Percentiles rank a stretch among this genome's conserved stretches.
Conservation (phyloP, 2,888 invertebrate genomes). For the Aphidoletes aphidimyza region DNA sequence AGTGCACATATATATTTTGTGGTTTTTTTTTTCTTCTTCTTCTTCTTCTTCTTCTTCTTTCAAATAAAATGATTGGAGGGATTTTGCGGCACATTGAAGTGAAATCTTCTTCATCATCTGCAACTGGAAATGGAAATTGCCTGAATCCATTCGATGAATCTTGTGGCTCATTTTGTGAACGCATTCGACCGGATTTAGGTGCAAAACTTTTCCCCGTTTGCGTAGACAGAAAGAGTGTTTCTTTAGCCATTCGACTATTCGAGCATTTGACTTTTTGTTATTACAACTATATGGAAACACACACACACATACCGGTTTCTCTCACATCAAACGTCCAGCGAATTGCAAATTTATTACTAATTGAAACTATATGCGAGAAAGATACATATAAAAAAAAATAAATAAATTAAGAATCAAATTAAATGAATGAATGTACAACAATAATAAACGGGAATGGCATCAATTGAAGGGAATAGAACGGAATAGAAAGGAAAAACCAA, state of each 20-base stretch:
- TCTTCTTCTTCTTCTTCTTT: no score
- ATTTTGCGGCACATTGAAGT: no score
- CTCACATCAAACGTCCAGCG: constrained; percentile 36
- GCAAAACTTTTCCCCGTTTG: constrained; percentile 7
- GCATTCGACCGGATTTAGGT: neutral
- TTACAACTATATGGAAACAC: no score
- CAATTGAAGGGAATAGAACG: neutral
- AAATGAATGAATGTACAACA: neutral
- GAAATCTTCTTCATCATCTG: neutral
- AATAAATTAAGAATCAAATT: neutral
- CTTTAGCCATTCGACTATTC: neutral
- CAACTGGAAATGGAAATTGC: constrained; percentile 39
- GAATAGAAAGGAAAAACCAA: neutral
- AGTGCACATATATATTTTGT: no score
- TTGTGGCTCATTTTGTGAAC: neutral
- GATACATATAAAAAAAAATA: neutral
- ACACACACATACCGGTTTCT: constrained; percentile 27
- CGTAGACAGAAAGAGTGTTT: neutral
- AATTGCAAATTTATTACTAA: constrained; percentile 55
- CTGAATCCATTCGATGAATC: neutral
- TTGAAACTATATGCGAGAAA: constrained; percentile 55
- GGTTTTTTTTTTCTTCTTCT: no score
- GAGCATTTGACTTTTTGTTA: neutral
- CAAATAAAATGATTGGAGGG: constrained; percentile 16
- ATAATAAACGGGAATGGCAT: neutral